Percentiles rank a stretch among this genome's conserved stretches.
These are phyloP conservation scores for Podarcis lilfordi DNA, from an alignment of 2,797 vertebrate genomes.

Conservation along the genomic window DNA sequence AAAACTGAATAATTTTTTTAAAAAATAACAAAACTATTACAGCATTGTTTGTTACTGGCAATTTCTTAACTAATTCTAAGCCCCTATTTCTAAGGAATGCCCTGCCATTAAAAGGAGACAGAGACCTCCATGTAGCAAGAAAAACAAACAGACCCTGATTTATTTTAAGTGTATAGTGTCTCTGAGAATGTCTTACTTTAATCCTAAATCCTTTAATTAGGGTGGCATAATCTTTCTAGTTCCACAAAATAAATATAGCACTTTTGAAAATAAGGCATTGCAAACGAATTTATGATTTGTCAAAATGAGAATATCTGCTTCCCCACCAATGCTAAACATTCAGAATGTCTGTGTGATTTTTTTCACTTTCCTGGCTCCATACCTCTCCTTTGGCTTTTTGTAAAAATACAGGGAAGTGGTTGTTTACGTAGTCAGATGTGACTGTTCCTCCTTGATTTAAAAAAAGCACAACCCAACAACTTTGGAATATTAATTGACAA, in stretches of 20 bases:
- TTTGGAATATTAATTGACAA: neutral
- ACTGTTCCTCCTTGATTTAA: neutral
- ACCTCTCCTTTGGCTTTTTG: neutral
- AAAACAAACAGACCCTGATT: neutral
- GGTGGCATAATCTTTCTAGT: neutral
- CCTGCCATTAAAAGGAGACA: neutral
- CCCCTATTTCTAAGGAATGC: neutral
- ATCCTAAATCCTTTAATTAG: slow-evolving; percentile 1
- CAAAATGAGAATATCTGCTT: neutral
- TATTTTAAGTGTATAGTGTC: neutral
- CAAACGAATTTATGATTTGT: neutral
- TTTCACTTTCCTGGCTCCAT: neutral
- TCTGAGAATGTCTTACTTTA: neutral
- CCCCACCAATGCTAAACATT: slow-evolving; percentile 7
- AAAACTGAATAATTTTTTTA: too few species aligned
- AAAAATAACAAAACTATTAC: neutral
- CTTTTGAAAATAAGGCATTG: slow-evolving; percentile 11
- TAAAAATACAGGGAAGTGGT: neutral
- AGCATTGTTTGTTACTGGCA: neutral
- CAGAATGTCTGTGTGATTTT: rapidly evolving
- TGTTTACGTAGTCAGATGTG: neutral
- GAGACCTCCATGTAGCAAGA: neutral
- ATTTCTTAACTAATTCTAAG: neutral
- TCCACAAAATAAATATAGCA: slow-evolving; percentile 1
- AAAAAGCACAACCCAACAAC: neutral